Base-by-base conservation (phyloP, 2,797 vertebrate species). In the Cryptoblepharus egeriae region DNA sequence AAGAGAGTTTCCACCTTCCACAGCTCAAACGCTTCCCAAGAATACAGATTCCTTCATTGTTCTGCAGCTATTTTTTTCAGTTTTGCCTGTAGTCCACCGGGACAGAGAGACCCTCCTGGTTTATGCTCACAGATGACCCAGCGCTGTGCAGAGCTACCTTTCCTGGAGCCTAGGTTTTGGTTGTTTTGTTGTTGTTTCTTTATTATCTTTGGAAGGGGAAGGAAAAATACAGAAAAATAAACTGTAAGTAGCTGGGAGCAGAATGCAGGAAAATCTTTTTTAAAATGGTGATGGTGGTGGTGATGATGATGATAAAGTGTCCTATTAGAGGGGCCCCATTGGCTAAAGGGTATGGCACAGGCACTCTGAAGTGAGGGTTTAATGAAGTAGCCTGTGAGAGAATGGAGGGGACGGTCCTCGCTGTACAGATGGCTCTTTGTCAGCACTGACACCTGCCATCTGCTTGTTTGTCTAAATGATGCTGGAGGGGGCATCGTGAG, bases 341-440 rank as follows among this genome's bases (percentile, higher is more conserved):
- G 88, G 94, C 91, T 93, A 94, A 94, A 93, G 92, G 92, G 92
- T 91, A 88, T n/a, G 80, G 91, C 84, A 35, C 94, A 90, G 91
- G 94, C 89, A 91, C 90, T 94, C 95, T 96, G 95, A 94, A 93
- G 95, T 95, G 93, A 95, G 95, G 95, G 95, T 97, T 96, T 97
- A 96, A 96, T 95, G 96, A 96, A 97, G 96, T 96, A 94, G 95
- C 93, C 94, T 93, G 95, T 89, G 95, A 95, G 95, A 94, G 96
- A 94, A 94, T 93, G 93, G 94, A 93, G 94, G 94, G 96, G 97
- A 97, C 96, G 91, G 96, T 95, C 92, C 95, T 95, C 92, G 92
- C 95, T 93, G 97, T 97, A 98, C 98, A 99, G 98, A 99, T 99
- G 98, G 98, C 96, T 96, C 96, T 97, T 98, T 99, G 98, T 99